Percentiles rank a stretch among this genome's conserved stretches.
phyloP scores from a whole-genome alignment of 2,113 vertebrate species.

The Bettongia penicillata region DNA sequence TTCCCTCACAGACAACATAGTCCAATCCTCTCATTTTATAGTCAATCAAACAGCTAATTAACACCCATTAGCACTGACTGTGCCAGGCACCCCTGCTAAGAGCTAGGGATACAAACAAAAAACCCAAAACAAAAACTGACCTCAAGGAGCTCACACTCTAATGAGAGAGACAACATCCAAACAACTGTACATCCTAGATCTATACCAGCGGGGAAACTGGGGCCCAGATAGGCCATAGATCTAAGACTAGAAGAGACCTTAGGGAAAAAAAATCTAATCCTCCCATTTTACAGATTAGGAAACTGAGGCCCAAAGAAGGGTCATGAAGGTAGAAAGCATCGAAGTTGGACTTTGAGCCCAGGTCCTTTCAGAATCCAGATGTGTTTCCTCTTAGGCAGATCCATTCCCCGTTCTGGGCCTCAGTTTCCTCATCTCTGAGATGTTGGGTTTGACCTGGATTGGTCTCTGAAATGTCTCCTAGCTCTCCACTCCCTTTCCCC shows the following conservation, averaged over 20 bases:
- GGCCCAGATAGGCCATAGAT: neutral
- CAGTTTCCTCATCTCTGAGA: neutral
- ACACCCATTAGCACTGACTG: neutral
- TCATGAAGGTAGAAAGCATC: neutral
- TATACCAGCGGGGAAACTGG: no score
- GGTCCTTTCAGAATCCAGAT: neutral
- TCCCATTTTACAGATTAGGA: neutral
- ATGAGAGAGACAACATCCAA: neutral
- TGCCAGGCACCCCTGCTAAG: no score
- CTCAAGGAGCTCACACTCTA: neutral
- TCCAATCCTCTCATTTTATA: neutral
- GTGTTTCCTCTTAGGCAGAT: no score
- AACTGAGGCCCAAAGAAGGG: no score
- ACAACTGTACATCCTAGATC: no score
- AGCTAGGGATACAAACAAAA: neutral
- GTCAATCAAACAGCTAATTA: neutral
- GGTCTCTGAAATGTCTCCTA: neutral
- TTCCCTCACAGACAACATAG: no score
- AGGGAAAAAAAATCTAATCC: neutral
- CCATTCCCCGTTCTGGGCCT: neutral
- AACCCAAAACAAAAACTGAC: neutral
- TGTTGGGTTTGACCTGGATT: no score
- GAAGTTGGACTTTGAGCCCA: neutral
- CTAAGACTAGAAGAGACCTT: neutral
- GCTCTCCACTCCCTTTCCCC: neutral